These are phyloP conservation scores for Tupiocoris notatus DNA, from an alignment of 2,888 invertebrate species.

Conservation along the genomic window DNA sequence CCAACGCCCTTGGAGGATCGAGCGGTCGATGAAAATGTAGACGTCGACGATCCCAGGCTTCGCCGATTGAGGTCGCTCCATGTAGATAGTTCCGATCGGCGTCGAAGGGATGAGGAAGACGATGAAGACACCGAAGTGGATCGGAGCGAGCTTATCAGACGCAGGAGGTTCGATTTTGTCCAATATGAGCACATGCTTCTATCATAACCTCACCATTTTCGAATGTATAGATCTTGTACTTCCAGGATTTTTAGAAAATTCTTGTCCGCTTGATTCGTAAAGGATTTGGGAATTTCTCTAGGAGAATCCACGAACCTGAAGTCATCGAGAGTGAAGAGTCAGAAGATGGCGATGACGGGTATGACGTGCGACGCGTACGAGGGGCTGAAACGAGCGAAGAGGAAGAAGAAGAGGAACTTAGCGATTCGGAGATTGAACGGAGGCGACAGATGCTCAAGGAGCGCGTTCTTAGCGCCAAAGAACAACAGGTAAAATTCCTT, in stretches of 20 bases:
- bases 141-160: not conserved
- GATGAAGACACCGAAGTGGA: slow-evolving; percentile 12
- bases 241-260: no score
- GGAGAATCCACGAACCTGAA: slow-evolving; percentile 70
- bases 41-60: slow-evolving; percentile 78
- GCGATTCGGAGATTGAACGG: slow-evolving; percentile 81
- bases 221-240: no score
- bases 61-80: slow-evolving; percentile 62
- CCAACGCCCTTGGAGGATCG: slow-evolving; percentile 44
- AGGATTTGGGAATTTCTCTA: no score
- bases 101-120: slow-evolving; percentile 14
- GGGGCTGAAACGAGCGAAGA: slow-evolving; percentile 58
- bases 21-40: slow-evolving; percentile 43
- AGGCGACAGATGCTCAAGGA: slow-evolving; percentile 69
- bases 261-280: no score
- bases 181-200: no score
- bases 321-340: slow-evolving; percentile 62
- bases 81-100: slow-evolving; percentile 56
- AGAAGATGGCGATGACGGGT: slow-evolving; percentile 58
- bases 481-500: slow-evolving; percentile 62
- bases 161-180: slow-evolving; percentile 19
- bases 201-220: no score
- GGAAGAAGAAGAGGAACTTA: slow-evolving; percentile 80
- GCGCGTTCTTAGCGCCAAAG: slow-evolving; percentile 67
- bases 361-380: slow-evolving; percentile 52